A percentile compares a stretch with the other conserved stretches of the same genome.
phyloP scores from a whole-genome alignment of 2,113 vertebrate species.

The Neopipo cinnamomea region DNA sequence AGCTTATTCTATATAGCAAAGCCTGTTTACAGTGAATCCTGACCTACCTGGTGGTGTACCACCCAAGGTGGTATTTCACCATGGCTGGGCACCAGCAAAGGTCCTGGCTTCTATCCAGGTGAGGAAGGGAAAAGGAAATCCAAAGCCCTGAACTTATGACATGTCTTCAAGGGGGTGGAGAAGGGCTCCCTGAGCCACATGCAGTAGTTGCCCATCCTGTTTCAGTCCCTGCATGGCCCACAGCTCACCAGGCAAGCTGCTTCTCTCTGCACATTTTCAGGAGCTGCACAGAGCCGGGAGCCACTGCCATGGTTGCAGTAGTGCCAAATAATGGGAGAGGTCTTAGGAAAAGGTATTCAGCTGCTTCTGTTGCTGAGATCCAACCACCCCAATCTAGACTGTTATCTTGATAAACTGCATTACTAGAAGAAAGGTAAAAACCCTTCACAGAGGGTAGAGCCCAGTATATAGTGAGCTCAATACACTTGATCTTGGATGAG shows the following conservation, averaged over 20 bases:
- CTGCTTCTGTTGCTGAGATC: not conserved
- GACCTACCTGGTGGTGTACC: not conserved
- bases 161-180: not conserved
- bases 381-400: not conserved
- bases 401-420: not conserved
- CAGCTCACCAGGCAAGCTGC: not conserved
- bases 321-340: not conserved
- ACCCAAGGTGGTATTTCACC: not conserved
- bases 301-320: fast-evolving
- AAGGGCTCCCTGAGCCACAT: not conserved
- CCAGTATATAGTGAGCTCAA: not conserved
- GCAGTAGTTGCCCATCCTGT: fast-evolving
- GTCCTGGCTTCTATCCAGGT: not conserved
- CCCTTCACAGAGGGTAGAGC: not conserved
- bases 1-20: not conserved
- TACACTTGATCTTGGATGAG: not conserved
- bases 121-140: not conserved
- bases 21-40: not conserved
- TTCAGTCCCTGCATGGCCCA: not conserved
- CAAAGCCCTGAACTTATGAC: not conserved
- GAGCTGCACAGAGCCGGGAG: not conserved
- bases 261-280: not conserved
- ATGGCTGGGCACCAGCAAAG: not conserved
- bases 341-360: not conserved
- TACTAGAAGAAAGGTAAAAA: not conserved